phyloP scores from a whole-genome alignment of 2,797 vertebrate species.

The Parambassis ranga region DNA sequence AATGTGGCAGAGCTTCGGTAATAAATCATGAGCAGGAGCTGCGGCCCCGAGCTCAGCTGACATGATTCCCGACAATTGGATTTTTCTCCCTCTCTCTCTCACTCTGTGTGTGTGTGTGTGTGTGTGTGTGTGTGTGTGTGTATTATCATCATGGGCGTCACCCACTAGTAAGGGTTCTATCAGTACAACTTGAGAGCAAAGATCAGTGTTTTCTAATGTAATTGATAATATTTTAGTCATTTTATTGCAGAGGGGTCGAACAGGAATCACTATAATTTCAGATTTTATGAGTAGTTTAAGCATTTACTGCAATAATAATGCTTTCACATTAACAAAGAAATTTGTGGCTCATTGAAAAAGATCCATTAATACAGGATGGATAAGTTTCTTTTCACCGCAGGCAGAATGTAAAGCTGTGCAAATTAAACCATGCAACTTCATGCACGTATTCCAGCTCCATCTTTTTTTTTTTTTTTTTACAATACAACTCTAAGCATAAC shows the following conservation, averaged over 20 bases:
- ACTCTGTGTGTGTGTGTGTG: neutral
- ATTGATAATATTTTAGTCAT: neutral
- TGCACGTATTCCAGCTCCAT: conserved; percentile 14
- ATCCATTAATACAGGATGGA: conserved; percentile 2
- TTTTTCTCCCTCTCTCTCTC: conserved; percentile 34
- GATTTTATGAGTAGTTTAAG: neutral
- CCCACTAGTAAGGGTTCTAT: neutral
- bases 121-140: conserved; percentile 18
- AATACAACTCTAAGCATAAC: conserved; percentile 47
- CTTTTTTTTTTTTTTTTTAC: no score
- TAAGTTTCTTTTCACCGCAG: conserved; percentile 1
- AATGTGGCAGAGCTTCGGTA: conserved; percentile 65
- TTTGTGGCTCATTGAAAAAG: neutral
- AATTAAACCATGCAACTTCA: conserved; percentile 38
- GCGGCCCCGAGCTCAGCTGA: conserved; percentile 57
- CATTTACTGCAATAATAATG: neutral
- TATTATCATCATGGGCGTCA: conserved; percentile 41
- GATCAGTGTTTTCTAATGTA: neutral
- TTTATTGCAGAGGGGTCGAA: neutral
- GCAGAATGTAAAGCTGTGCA: conserved; percentile 33
- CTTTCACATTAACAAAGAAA: conserved; percentile 1
- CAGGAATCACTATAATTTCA: neutral
- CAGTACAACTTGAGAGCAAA: neutral
- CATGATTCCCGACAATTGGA: conserved; percentile 69
- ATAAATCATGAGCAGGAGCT: conserved; percentile 77